Conservation (phyloP, 2,797 vertebrate genomes). For the Furcifer pardalis region DNA sequence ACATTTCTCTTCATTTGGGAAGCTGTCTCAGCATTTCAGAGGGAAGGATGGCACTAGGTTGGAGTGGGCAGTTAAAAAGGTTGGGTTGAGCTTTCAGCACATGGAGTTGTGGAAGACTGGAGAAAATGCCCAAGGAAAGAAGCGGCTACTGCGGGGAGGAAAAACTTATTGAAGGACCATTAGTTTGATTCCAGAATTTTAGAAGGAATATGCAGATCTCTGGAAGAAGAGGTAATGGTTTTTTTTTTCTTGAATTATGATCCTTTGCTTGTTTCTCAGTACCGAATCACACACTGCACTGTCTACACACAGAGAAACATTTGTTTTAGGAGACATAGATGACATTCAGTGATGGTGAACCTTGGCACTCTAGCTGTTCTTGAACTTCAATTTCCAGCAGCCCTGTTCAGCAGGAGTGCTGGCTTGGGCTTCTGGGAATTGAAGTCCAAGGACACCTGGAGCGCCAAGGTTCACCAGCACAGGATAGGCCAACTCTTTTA, state of each 20-base stretch:
- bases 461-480: too few species aligned
- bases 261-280: too few species aligned
- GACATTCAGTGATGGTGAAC: too few species aligned
- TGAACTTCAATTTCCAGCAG: too few species aligned
- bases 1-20: background rate
- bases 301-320: too few species aligned
- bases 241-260: background rate
- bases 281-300: too few species aligned
- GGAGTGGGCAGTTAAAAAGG: background rate
- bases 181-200: background rate
- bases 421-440: too few species aligned
- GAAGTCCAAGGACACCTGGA: too few species aligned
- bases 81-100: background rate
- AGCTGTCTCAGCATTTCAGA: background rate
- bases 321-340: background rate
- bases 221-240: background rate
- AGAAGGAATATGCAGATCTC: background rate
- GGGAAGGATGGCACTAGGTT: background rate
- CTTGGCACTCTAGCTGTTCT: too few species aligned
- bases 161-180: background rate
- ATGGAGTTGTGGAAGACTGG: background rate
- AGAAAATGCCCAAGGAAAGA: background rate
- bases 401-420: too few species aligned
- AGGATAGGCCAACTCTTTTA: background rate
- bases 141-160: background rate